A percentile compares a stretch with the other conserved stretches of the same genome.
Evolutionary conservation across 2,888 invertebrate genomes (phyloP).

Genomic region (Cacoxenus indagator): DNA sequence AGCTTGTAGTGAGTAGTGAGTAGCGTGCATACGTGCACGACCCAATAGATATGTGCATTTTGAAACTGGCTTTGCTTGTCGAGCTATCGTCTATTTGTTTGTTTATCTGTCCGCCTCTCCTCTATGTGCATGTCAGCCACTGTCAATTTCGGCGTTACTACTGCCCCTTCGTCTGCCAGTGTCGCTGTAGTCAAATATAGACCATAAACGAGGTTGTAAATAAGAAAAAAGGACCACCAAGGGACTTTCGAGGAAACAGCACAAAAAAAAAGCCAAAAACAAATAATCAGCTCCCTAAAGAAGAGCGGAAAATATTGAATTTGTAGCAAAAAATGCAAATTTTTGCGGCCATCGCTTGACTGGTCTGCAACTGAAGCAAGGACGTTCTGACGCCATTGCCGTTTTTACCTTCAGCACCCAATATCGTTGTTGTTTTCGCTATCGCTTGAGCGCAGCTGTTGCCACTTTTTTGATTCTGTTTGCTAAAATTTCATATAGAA

Average conservation of each 20-base stretch:
- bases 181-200: neutral
- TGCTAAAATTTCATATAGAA: slow-evolving; percentile 12
- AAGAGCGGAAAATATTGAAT: slow-evolving; percentile 52
- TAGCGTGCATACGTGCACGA: neutral
- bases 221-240: slow-evolving; percentile 18
- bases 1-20: neutral
- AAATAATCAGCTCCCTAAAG: neutral
- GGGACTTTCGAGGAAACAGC: neutral
- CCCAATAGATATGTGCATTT: neutral
- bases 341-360: slow-evolving; percentile 22
- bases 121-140: neutral
- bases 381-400: neutral
- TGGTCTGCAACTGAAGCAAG: neutral
- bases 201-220: slow-evolving; percentile 29
- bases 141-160: too few relatives aligned
- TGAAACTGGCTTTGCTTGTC: neutral
- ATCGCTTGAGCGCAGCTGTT: slow-evolving; percentile 7
- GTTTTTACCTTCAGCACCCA: neutral
- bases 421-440: neutral
- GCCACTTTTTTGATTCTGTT: slow-evolving; percentile 13
- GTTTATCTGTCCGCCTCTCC: neutral
- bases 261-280: neutral
- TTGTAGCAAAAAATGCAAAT: slow-evolving; percentile 62
- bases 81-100: neutral
- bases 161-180: too few relatives aligned